Conservation (phyloP, 2,888 invertebrate species). For the Gortyna flavago region DNA sequence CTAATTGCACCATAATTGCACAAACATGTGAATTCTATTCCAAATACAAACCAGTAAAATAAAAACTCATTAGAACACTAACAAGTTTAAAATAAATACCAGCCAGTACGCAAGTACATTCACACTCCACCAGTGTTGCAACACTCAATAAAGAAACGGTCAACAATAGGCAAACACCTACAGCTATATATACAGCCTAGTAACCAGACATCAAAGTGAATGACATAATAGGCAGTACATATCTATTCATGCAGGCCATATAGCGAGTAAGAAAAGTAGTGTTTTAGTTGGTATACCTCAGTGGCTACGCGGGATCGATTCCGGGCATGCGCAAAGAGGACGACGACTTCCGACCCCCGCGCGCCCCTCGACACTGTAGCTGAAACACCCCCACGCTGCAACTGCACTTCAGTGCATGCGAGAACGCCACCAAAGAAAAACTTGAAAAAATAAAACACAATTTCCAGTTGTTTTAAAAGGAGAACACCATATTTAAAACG, state of each 20-base stretch:
- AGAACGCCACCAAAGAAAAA: conserved; percentile 79
- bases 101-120: conserved; percentile 47
- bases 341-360: conserved; percentile 76
- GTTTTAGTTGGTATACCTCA: conserved; percentile 79
- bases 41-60: conserved; percentile 39
- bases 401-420: conserved; percentile 89
- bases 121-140: conserved; percentile 58
- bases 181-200: conserved; percentile 65
- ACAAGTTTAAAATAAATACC: conserved; percentile 55
- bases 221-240: conserved; percentile 86
- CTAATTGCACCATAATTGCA: conserved; percentile 45
- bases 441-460: conserved; percentile 74
- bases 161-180: conserved; percentile 69
- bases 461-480: conserved; percentile 27
- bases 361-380: conserved; percentile 73
- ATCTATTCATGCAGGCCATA: conserved; percentile 69
- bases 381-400: conserved; percentile 76
- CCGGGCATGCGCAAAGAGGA: conserved; percentile 82
- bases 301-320: conserved; percentile 86
- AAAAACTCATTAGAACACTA: conserved; percentile 56
- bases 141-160: conserved; percentile 66
- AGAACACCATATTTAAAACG: conserved; percentile 30
- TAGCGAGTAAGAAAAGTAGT: conserved; percentile 71
- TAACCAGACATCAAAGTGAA: conserved; percentile 85
- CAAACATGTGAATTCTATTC: conserved; percentile 42